Conservation (phyloP, 23 tunicate genomes). For the Trididemnum miniatum region DNA sequence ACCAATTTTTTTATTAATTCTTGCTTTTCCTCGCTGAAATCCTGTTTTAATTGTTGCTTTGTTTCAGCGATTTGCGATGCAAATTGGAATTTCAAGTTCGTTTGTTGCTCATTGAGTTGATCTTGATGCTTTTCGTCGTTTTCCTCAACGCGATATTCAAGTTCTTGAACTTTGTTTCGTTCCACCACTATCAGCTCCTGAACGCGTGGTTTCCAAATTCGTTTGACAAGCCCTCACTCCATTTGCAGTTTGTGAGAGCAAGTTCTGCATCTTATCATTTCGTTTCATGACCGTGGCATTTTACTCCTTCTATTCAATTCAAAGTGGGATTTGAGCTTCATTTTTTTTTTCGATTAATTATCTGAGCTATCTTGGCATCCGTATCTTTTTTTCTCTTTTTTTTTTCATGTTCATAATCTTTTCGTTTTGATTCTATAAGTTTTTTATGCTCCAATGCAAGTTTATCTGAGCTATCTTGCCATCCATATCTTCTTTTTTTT, state of each 20-base stretch:
- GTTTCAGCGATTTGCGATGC: background rate
- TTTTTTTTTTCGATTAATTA: constrained; percentile 32
- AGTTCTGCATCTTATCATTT: constrained; percentile 69
- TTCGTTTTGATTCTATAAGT: background rate
- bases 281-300: constrained; percentile 86
- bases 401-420: background rate
- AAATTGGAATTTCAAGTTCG: background rate
- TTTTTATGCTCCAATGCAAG: background rate
- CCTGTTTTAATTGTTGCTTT: background rate
- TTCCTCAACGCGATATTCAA: constrained; percentile 17
- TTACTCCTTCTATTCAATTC: constrained; percentile 82
- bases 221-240: constrained; percentile 32
- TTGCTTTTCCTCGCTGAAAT: constrained; percentile 11
- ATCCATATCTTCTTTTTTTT: too few relatives aligned
- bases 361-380: constrained; percentile 49
- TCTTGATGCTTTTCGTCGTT: constrained; percentile 8
- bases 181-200: constrained; percentile 27
- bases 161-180: constrained; percentile 22
- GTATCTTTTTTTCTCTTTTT: constrained; percentile 18
- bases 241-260: constrained; percentile 42
- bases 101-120: background rate
- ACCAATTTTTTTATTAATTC: background rate
- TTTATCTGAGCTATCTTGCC: too few relatives aligned
- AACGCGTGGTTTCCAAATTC: constrained; percentile 16
- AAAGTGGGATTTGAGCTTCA: constrained; percentile 76